Percentiles rank a stretch among this genome's conserved stretches.
Evolutionary conservation across 2,888 invertebrate genomes (phyloP).

Genomic region (Stenichneumon culpator): DNA sequence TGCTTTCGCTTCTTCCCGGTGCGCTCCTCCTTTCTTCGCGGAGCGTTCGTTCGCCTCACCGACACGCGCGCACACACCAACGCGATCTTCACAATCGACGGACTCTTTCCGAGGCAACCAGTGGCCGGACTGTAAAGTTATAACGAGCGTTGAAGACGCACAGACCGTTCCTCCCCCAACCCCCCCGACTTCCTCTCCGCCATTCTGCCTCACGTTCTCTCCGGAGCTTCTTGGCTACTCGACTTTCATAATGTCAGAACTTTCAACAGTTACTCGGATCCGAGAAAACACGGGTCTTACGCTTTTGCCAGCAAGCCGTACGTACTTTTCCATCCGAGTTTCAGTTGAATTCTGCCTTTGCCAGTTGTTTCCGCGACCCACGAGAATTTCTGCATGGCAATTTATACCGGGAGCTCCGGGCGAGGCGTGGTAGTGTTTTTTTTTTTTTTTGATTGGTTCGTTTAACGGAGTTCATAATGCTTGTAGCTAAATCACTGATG

Average conservation of each 20-base stretch:
- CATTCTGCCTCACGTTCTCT: not conserved
- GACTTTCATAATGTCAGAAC: slow-evolving; percentile 22
- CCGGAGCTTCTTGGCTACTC: slow-evolving; percentile 1
- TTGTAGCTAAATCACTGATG: too few relatives aligned
- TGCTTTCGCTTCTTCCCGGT: slow-evolving; percentile 77
- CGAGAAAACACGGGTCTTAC: slow-evolving; percentile 1
- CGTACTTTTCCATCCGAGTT: not conserved
- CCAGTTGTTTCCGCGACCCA: not conserved
- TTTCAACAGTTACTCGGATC: slow-evolving; percentile 11
- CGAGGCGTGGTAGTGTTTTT: too few relatives aligned
- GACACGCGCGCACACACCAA: not conserved
- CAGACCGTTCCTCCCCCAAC: not conserved
- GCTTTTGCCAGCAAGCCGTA: not conserved
- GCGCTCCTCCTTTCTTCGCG: slow-evolving; percentile 53
- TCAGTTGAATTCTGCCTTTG: not conserved
- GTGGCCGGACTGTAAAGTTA: slow-evolving; percentile 53
- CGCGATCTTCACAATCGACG: slow-evolving; percentile 35
- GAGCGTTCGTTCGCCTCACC: slow-evolving; percentile 21
- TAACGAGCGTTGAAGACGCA: slow-evolving; percentile 50
- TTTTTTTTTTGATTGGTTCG: too few relatives aligned
- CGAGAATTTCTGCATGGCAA: too few relatives aligned
- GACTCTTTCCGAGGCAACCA: slow-evolving; percentile 55
- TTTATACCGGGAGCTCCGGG: too few relatives aligned
- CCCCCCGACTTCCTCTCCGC: too few relatives aligned
- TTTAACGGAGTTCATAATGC: too few relatives aligned